Base-by-base conservation (phyloP, 2,888 invertebrate species). In the Cerceris rybyensis region DNA sequence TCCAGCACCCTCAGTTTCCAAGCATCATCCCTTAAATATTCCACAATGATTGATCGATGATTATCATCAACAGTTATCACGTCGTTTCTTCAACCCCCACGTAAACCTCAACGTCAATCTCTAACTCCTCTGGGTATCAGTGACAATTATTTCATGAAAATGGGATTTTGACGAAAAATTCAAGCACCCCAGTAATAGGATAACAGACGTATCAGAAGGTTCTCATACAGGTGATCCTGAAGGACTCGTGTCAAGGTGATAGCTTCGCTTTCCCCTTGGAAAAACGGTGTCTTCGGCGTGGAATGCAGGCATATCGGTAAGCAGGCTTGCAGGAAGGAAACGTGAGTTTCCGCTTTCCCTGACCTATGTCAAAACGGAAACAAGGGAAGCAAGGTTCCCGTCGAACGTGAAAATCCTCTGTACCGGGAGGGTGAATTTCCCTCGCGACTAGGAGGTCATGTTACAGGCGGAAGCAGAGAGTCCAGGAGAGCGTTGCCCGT, bases 361-460 rank as follows among this genome's bases (percentile, higher is more conserved):
- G 85, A 81, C 82, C 68, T 71, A 58, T 55, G 59, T 0, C 64
- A 80, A 78, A 63, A 70, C 82, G 80, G 77, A 81, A 82, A 78
- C 68, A 70, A 39, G 66, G 55, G 65, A 52, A 72, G 17, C 41
- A 61, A 68, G 69, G 69, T 68, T 71, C 72, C 69, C 63, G 75
- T n/a, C 64, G 71, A 57, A 76, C 75, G 85, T 86, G 88, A 88
- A 88, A 90, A 89, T 88, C 83, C 83, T 78, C 84, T 68, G 78
- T 82, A 86, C 86, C 83, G 83, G 83, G 84, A 84, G 78, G 72
- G 67, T 17, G 89, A 88, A 88, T 90, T 90, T 90, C 86, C 90
- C 89, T 88, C 82, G 73, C 70, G 85, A 90, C 75, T 87, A 90
- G 90, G 90, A 83, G 78, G 82, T 13, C 83, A 90, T 88, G 83